Evolutionary conservation across 2,888 invertebrate species (phyloP).

Genomic region (Euspilapteryx auroguttella): DNA sequence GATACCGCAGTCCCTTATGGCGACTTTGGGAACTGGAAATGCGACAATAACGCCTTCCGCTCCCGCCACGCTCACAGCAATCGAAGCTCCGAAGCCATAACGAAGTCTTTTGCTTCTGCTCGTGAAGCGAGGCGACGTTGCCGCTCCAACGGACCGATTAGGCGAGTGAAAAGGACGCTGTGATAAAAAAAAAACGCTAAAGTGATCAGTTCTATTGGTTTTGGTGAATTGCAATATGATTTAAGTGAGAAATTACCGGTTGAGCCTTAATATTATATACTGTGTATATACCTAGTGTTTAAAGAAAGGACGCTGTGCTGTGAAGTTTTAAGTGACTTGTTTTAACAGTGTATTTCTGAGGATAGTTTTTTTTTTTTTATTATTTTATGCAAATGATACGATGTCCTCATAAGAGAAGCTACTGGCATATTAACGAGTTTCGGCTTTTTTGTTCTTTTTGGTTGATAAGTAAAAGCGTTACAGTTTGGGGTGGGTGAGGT

Average conservation of each 20-base stretch:
- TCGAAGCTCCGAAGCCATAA: slow-evolving; percentile 25
- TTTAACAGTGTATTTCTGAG: too few relatives aligned
- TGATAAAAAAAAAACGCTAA: too few relatives aligned
- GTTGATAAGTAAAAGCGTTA: too few relatives aligned
- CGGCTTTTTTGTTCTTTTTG: too few relatives aligned
- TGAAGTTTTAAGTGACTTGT: slow-evolving; percentile 28
- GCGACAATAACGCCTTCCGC: too few relatives aligned
- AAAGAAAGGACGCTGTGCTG: slow-evolving; percentile 22
- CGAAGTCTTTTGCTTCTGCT: slow-evolving; percentile 35
- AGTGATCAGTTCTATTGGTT: too few relatives aligned
- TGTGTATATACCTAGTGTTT: slow-evolving; percentile 47
- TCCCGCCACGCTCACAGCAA: too few relatives aligned
- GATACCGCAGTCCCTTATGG: slow-evolving; percentile 63
- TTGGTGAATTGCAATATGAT: slow-evolving; percentile 19
- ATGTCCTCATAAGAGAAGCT: too few relatives aligned
- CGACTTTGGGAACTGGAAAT: too few relatives aligned
- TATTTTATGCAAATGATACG: slow-evolving; percentile 45
- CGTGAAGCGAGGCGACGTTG: slow-evolving; percentile 25
- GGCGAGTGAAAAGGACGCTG: too few relatives aligned
- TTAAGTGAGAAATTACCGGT: slow-evolving; percentile 24
- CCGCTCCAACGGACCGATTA: too few relatives aligned
- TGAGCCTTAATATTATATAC: slow-evolving; percentile 43
- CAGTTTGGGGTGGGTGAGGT: not conserved
- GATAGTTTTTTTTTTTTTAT: slow-evolving; percentile 12
- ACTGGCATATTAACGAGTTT: too few relatives aligned